Percentiles rank a stretch among this genome's conserved stretches.
Conservation (phyloP, 2,797 vertebrate species). For the Channallabes apus region DNA sequence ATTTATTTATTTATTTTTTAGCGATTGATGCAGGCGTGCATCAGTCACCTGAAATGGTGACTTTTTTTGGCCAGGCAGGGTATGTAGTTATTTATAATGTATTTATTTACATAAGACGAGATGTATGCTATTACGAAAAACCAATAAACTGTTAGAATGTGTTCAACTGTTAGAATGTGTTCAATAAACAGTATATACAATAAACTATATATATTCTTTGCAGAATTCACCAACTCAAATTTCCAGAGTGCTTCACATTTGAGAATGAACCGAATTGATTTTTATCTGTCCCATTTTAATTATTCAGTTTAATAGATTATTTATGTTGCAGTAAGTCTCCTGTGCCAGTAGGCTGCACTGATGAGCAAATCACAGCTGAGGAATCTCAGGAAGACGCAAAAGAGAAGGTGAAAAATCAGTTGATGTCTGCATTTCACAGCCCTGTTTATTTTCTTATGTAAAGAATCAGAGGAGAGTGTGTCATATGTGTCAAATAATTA, state of each 20-base stretch:
- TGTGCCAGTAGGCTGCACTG: slow-evolving; percentile 65
- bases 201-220: too few species aligned
- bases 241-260: not conserved
- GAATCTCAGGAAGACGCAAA: slow-evolving; percentile 48
- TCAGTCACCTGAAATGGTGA: too few species aligned
- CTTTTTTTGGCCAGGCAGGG: too few species aligned
- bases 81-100: too few species aligned
- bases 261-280: not conserved
- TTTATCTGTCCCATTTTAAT: not conserved
- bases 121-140: too few species aligned
- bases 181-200: too few species aligned
- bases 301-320: not conserved
- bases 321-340: slow-evolving; percentile 69
- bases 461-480: not conserved
- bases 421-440: not conserved
- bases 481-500: not conserved
- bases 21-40: too few species aligned
- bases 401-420: slow-evolving; percentile 50
- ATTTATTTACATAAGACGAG: too few species aligned
- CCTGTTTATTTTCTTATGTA: not conserved
- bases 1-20: too few species aligned
- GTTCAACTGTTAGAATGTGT: too few species aligned
- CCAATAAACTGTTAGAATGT: too few species aligned
- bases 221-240: not conserved
- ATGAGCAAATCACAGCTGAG: slow-evolving; percentile 51